These are phyloP conservation scores for Gallinago paraguaiae DNA, from an alignment of 2,113 vertebrate genomes.

Conservation along the genomic window DNA sequence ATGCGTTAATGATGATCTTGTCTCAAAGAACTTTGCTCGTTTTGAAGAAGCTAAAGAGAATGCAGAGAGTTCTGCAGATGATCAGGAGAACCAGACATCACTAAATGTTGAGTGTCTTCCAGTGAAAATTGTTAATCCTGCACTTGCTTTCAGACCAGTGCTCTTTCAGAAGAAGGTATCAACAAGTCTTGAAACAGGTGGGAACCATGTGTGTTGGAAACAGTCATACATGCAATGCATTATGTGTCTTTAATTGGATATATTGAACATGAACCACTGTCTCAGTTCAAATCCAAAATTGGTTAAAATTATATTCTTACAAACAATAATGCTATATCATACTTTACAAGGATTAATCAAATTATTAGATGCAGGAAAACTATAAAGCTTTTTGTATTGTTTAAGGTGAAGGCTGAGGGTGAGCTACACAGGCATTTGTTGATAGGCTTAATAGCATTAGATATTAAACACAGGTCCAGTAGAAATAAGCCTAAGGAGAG, in stretches of 20 bases:
- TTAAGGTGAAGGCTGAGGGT: not conserved
- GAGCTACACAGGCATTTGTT: not conserved
- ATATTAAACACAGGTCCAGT: not conserved
- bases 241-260: accelerated
- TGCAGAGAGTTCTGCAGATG: not conserved
- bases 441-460: not conserved
- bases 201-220: not conserved
- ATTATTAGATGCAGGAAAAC: not conserved
- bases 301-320: not conserved
- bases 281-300: not conserved
- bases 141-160: slow-evolving; percentile 58
- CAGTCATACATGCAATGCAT: not conserved
- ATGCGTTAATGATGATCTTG: slow-evolving; percentile 91
- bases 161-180: not conserved
- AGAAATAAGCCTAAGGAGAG: too few species aligned
- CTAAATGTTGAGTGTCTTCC: not conserved
- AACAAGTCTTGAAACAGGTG: slow-evolving; percentile 37
- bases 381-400: not conserved
- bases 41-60: slow-evolving; percentile 45
- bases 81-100: not conserved
- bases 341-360: not conserved
- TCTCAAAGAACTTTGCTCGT: slow-evolving; percentile 86
- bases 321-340: not conserved
- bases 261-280: not conserved
- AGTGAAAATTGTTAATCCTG: slow-evolving; percentile 34